Conservation (phyloP, 2,888 invertebrate genomes). For the Venustoraphidia nigricollis region DNA sequence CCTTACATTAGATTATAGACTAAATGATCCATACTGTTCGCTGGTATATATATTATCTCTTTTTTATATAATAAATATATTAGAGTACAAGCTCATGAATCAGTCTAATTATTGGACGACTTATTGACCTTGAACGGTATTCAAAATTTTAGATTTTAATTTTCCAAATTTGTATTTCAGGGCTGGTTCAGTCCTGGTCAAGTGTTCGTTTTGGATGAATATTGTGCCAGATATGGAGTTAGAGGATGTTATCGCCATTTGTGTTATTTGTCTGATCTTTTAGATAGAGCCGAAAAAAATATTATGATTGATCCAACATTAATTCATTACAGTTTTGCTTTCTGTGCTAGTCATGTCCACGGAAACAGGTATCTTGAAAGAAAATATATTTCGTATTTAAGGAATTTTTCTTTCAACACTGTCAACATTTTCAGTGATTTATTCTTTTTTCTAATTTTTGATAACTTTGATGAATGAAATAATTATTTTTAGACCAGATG, state of each 20-base stretch:
- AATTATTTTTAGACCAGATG: conserved; percentile 70
- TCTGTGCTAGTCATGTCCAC: conserved; percentile 98
- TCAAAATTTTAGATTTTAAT: neutral
- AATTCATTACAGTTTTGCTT: conserved; percentile 98
- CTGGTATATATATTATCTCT: conserved; percentile 40
- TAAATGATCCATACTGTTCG: conserved; percentile 96
- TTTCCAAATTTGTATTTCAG: conserved; percentile 31
- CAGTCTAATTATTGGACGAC: neutral
- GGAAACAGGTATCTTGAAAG: conserved; percentile 73
- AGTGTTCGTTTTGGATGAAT: conserved; percentile 95
- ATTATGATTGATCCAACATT: conserved; percentile 96
- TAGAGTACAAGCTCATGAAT: neutral
- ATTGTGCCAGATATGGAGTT: conserved; percentile 95
- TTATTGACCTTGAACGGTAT: neutral
- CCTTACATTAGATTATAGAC: conserved; percentile 82
- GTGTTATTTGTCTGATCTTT: conserved; percentile 85
- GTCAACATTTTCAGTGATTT: too few relatives aligned
- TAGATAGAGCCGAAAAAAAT: conserved; percentile 83
- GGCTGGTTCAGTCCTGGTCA: conserved; percentile 99
- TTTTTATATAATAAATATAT: neutral
- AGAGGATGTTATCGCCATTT: conserved; percentile 94
- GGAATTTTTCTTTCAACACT: too few relatives aligned
- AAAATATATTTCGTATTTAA: conserved; percentile 4
- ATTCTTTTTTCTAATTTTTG: too few relatives aligned
- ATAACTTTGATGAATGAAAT: too few relatives aligned